A percentile compares a stretch with the other conserved stretches of the same genome.
These are phyloP conservation scores for Sylvilagus bachmani DNA, from an alignment of 2,113 vertebrate species.

Conservation along the genomic window DNA sequence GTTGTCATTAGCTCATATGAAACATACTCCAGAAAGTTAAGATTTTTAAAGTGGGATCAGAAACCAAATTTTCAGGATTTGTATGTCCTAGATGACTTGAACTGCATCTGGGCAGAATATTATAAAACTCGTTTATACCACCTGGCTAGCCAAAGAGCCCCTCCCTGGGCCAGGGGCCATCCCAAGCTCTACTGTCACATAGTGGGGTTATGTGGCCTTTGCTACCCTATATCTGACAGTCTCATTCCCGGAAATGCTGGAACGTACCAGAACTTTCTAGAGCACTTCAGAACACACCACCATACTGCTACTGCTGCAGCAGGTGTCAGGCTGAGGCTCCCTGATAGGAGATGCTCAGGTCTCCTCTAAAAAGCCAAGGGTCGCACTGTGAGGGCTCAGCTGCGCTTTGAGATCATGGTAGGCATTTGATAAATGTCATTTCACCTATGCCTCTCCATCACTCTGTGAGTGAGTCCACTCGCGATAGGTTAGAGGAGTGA, in stretches of 20 bases:
- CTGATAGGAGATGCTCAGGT: neutral
- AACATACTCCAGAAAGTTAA: neutral
- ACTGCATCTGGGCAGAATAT: neutral
- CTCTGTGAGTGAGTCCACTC: neutral
- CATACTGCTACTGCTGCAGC: no score
- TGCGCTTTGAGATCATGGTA: neutral
- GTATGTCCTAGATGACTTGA: neutral
- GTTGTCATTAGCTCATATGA: neutral
- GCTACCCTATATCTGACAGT: neutral
- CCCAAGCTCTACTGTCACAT: neutral
- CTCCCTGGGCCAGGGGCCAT: rapidly evolving
- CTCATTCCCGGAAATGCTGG: neutral
- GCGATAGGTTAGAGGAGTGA: neutral
- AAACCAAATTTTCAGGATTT: neutral
- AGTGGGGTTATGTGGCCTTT: neutral
- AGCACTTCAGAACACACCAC: neutral
- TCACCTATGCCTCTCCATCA: conserved; percentile 6
- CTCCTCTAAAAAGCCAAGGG: neutral
- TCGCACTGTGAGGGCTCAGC: neutral
- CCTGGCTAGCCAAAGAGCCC: neutral
- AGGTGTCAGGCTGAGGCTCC: neutral
- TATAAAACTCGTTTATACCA: neutral
- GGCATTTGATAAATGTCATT: neutral
- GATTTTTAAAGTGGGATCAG: neutral
- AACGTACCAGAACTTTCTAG: conserved; percentile 18